Base-by-base conservation (phyloP, 2,888 invertebrate species). In the Hypsopygia costalis region DNA sequence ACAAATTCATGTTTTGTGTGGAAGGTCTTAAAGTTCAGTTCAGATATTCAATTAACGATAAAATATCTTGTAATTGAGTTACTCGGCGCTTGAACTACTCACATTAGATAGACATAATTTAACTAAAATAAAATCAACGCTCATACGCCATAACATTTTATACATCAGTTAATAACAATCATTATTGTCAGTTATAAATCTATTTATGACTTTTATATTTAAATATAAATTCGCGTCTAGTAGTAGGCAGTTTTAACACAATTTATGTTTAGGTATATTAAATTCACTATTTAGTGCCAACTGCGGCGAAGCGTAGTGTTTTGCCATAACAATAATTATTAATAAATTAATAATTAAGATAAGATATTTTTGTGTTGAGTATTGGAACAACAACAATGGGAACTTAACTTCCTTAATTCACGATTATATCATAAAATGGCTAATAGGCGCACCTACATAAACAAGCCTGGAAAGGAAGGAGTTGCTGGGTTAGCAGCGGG, bases 101-200 rank as follows among this genome's bases (percentile, higher is more conserved):
- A 58, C 57, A 54, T 56, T 60, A 63, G 61, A 68, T 74, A 71
- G 68, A 77, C 73, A 73, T 75, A 73, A 76, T 66, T 62, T 16
- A 16, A 16, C 16, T 16, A 16, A 61, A 77, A 69, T 69, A 70
- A 81, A 81, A 78, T 68, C 52, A 78, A 75, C 81, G 58, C 72
- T 70, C 81, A 75, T 78, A 81, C 85, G 74, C 69, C 75, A 70
- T 83, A 88, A 87, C 85, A 86, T 76, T 81, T 82, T 81, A 85
- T 79, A 86, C 83, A 88, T 85, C 88, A 87, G 82, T 81, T 88
- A 88, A 16, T 16, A 16, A 88, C 88, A 87, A 88, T 86, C 88
- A 88, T 88, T 88, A 88, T 88, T 88, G 88, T 88, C 88, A 81
- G 86, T 86, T 87, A 88, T 87, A 88, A 79, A 86, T 73, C 86